Percentiles rank a stretch among this genome's conserved stretches.
Conservation (phyloP, 2,797 vertebrate genomes). For the Phrynocephalus forsythii region DNA sequence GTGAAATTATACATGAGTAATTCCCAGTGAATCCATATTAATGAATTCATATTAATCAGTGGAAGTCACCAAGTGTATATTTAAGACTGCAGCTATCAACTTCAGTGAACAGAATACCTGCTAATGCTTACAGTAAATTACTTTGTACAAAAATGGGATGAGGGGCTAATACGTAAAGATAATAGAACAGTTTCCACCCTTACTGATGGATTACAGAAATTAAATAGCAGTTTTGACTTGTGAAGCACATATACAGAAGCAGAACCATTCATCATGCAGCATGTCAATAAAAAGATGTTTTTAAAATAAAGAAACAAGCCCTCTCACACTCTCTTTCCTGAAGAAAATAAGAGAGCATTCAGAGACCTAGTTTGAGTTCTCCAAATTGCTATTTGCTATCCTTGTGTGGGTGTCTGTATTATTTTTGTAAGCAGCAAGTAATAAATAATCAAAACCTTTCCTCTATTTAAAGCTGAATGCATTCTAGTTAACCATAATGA, state of each 20-base stretch:
- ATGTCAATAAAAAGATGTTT: neutral
- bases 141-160: constrained; percentile 5
- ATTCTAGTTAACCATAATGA: neutral
- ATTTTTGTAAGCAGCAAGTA: constrained; percentile 18
- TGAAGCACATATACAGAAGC: neutral
- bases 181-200: neutral
- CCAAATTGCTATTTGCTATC: neutral
- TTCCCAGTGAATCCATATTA: neutral
- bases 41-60: neutral
- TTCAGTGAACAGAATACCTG: neutral
- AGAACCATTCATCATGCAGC: neutral
- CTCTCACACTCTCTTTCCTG: constrained; percentile 2
- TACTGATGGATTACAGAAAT: neutral
- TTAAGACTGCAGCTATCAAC: neutral
- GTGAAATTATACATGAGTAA: neutral
- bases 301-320: neutral
- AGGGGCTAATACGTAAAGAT: neutral
- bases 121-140: constrained; percentile 12
- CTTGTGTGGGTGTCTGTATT: neutral
- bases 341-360: neutral
- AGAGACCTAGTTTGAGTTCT: neutral
- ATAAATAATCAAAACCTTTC: constrained; percentile 31
- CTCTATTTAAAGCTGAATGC: neutral
- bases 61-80: neutral
- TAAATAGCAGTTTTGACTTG: constrained; percentile 21